Conservation (phyloP, 1,140 invertebrate species). For the Ganaspis sp. region DNA sequence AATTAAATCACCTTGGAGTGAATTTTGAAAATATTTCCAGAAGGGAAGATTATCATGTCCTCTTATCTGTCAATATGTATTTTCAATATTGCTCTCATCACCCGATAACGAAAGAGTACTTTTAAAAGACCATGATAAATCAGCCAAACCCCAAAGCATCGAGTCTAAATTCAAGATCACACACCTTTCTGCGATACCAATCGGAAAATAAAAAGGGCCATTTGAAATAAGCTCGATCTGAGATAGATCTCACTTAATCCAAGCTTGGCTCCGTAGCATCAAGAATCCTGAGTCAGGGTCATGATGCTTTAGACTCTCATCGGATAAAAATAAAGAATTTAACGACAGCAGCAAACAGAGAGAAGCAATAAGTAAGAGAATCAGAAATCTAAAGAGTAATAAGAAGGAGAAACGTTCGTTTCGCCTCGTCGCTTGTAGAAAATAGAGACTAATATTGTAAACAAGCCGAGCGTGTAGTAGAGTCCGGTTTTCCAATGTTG, state of each 20-base stretch:
- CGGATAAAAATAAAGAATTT: not conserved
- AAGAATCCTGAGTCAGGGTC: conserved; percentile 13
- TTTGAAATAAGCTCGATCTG: not conserved
- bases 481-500: not conserved
- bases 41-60: conserved; percentile 2
- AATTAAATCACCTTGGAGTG: too few species aligned
- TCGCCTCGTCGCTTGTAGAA: not conserved
- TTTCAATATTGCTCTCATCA: conserved; percentile 5
- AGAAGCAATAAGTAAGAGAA: not conserved
- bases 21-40: not conserved
- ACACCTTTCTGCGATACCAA: not conserved
- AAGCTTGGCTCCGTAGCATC: not conserved
- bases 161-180: not conserved
- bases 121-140: conserved; percentile 7
- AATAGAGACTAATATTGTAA: conserved; percentile 23
- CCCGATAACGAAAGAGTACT: not conserved
- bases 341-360: not conserved
- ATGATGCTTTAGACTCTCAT: not conserved
- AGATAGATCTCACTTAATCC: conserved; percentile 19
- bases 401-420: not conserved
- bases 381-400: not conserved
- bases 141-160: conserved; percentile 8
- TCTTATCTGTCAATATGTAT: not conserved
- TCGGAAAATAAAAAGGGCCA: not conserved
- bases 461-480: not conserved